Percentiles rank a stretch among this genome's conserved stretches.
phyloP scores from a whole-genome alignment of 2,113 vertebrate species.

The Corythoichthys haematopterus region DNA sequence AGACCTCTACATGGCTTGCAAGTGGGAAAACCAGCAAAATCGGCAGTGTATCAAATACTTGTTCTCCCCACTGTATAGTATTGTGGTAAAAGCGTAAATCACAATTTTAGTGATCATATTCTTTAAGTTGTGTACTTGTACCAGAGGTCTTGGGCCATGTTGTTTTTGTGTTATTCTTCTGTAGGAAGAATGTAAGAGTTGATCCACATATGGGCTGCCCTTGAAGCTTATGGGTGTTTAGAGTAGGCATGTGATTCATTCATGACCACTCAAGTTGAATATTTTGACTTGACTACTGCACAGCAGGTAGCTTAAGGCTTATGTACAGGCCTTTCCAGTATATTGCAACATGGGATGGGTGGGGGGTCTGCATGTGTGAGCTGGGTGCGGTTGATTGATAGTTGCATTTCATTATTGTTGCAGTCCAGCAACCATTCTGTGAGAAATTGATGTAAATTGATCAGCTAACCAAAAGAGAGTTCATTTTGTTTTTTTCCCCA shows the following conservation, averaged over 20 bases:
- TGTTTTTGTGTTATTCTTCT: not conserved
- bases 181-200: not conserved
- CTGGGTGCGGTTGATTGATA: not conserved
- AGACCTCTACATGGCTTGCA: no score
- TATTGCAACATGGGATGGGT: not conserved
- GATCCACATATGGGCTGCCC: conserved; percentile 13
- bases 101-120: no score
- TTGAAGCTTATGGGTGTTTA: conserved; percentile 15
- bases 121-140: no score
- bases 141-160: not conserved
- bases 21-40: no score
- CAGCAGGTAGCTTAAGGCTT: conserved; percentile 15
- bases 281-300: conserved; percentile 20
- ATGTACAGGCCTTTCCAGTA: not conserved
- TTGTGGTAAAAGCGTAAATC: no score
- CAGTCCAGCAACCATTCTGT: not conserved
- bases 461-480: conserved; percentile 6
- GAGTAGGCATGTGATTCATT: conserved; percentile 4
- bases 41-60: no score
- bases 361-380: not conserved
- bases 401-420: not conserved
- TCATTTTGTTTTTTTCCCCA: conserved; percentile 24
- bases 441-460: conserved; percentile 2
- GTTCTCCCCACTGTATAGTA: no score
- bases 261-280: conserved; percentile 6